These are phyloP conservation scores for Anastatus disparis DNA, from an alignment of 1,140 invertebrate genomes.

Conservation along the genomic window DNA sequence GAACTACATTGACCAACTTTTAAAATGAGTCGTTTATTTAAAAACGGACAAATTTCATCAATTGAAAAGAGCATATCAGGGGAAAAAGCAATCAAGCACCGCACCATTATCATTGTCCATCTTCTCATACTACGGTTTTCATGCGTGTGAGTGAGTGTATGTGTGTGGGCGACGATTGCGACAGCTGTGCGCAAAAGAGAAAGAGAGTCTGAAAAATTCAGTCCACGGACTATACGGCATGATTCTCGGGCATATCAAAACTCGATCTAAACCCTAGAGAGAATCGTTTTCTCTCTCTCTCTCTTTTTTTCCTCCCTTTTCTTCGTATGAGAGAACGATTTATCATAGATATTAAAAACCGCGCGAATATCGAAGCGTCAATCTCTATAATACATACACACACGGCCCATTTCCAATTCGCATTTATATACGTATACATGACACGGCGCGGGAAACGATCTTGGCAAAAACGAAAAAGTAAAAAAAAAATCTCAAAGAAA, in stretches of 20 bases:
- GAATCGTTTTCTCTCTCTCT: neutral
- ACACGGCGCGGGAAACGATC: neutral
- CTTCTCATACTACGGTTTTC: too few relatives aligned
- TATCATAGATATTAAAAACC: constrained; percentile 36
- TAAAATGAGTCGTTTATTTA: too few relatives aligned
- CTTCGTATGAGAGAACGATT: constrained; percentile 27
- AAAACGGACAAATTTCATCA: too few relatives aligned
- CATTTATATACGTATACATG: neutral
- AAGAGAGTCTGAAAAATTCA: constrained; percentile 14
- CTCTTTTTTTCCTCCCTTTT: too few relatives aligned
- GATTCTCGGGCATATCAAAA: constrained; percentile 14
- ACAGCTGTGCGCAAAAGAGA: too few relatives aligned
- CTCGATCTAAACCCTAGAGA: constrained; percentile 38
- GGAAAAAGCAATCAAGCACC: neutral
- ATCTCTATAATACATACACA: constrained; percentile 15
- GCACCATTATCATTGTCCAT: neutral
- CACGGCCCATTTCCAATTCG: constrained; percentile 5
- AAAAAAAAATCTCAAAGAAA: too few relatives aligned
- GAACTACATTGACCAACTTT: too few relatives aligned
- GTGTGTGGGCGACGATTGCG: neutral
- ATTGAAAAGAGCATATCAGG: too few relatives aligned
- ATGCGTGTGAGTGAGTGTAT: too few relatives aligned
- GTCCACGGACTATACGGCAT: neutral
- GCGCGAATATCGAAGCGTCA: constrained; percentile 17
- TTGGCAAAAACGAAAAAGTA: too few relatives aligned